Base-by-base conservation (phyloP, 2,113 vertebrate genomes). In the Anoplopoma fimbria region DNA sequence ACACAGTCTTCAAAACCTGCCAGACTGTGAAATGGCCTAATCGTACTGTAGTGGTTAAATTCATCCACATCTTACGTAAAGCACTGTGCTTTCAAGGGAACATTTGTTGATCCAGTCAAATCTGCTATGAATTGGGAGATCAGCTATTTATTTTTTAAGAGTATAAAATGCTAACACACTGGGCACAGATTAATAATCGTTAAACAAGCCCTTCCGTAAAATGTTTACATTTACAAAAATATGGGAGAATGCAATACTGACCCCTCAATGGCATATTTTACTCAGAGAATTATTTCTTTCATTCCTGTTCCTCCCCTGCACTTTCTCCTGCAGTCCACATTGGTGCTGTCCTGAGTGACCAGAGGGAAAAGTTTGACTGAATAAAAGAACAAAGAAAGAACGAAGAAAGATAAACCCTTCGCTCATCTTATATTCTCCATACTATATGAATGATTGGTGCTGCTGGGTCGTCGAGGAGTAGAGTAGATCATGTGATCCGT, bases 191-290 rank as follows among this genome's bases (percentile, higher is more conserved):
- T 29, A 69, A 65, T 51, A 42, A 75, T 81, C 8, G 64, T 71
- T 29, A 23, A 77, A 67, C 27, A 51, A 65, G 33, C 38, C 34
- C 73, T 58, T 14, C 25, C 42, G 31, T 70, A 69, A 79, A 2
- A n/a, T 81, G 85, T 91, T 92, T 85, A 88, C 83, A 63, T 79
- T 49, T 21, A 86, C 36, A 70, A 74, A 80, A 76, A 78, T 5
- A 45, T 69, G 83, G 77, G 86, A 70, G 87, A 91, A 84, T 87
- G 91, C 91, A 91, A 92, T 93, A 92, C 55, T 79, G 71, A 74
- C 49, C 57, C 31, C 53, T 77, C 42, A 23, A 51, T 47, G 62
- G 79, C 70, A 69, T 60, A 75, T 86, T 77, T 80, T 65, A 64
- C 38, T 49, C 7, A 17, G 73, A 80, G 33, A 69, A 61, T 76